Conservation (phyloP, 2,888 invertebrate species). For the Dasypolia templi region DNA sequence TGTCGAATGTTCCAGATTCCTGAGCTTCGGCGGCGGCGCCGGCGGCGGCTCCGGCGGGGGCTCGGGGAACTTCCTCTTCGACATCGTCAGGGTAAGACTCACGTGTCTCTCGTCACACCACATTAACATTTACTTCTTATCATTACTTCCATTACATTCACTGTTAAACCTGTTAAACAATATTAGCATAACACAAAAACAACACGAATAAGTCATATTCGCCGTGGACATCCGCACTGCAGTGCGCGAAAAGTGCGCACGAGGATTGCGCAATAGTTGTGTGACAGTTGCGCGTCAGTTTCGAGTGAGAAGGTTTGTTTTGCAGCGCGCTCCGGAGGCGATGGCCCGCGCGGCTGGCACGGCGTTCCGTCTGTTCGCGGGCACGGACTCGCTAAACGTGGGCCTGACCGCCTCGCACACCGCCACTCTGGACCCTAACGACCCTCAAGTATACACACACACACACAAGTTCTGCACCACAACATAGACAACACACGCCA, state of each 20-base stretch:
- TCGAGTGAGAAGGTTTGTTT: constrained; percentile 68
- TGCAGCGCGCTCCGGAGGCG: constrained; percentile 94
- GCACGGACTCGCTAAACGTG: constrained; percentile 93
- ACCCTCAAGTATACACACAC: constrained; percentile 86
- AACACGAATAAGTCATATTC: background rate
- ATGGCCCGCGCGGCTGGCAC: constrained; percentile 95
- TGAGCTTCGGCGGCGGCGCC: constrained; percentile 91
- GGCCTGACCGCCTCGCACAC: constrained; percentile 92
- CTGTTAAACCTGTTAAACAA: constrained; percentile 11
- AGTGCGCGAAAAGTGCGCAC: background rate
- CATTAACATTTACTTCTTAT: background rate
- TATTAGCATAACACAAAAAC: constrained; percentile 4
- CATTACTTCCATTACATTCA: background rate
- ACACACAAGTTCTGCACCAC: constrained; percentile 69
- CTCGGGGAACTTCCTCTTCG: constrained; percentile 97
- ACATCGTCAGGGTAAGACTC: constrained; percentile 95
- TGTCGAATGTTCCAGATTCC: constrained; percentile 85
- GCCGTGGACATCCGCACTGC: background rate
- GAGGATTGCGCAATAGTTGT: constrained; percentile 11
- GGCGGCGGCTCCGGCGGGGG: constrained; percentile 91
- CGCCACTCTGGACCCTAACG: constrained; percentile 88
- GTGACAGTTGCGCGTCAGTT: constrained; percentile 20
- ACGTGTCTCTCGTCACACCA: background rate
- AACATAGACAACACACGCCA: constrained; percentile 66
- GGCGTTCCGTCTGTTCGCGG: constrained; percentile 94